Evolutionary conservation across 2,113 vertebrate genomes (phyloP).

Genomic region (Corythornis cristatus): DNA sequence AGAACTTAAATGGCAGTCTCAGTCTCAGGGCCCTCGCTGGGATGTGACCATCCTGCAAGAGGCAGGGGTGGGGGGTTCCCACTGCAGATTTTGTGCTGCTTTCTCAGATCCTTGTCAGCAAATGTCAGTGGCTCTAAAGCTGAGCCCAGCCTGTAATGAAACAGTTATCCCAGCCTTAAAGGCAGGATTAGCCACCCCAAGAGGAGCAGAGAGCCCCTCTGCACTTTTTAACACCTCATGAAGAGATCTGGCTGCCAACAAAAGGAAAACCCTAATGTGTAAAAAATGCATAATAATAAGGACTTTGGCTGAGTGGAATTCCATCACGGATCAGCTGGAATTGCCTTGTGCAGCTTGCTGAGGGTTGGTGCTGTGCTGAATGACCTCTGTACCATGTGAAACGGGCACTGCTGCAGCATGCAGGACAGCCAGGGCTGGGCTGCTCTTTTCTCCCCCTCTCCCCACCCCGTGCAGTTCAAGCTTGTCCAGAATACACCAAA

Average conservation of each 20-base stretch:
- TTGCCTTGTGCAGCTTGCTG: slow-evolving; percentile 59
- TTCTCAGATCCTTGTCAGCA: slow-evolving; percentile 47
- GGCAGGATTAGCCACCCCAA: slow-evolving; percentile 67
- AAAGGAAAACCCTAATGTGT: slow-evolving; percentile 73
- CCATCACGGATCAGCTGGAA: slow-evolving; percentile 70
- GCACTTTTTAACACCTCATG: slow-evolving; percentile 68
- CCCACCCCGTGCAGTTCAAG: slow-evolving; percentile 40
- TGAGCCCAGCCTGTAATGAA: slow-evolving; percentile 29
- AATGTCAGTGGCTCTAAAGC: slow-evolving; percentile 36
- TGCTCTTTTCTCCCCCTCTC: slow-evolving; percentile 53
- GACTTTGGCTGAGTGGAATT: slow-evolving; percentile 69
- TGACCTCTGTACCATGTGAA: slow-evolving; percentile 65
- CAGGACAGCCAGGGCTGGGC: not conserved
- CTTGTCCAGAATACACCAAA: slow-evolving; percentile 58
- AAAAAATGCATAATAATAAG: slow-evolving; percentile 74
- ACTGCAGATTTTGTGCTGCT: not conserved
- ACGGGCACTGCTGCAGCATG: slow-evolving; percentile 59
- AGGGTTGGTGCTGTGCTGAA: slow-evolving; percentile 63
- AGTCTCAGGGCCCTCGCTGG: not conserved
- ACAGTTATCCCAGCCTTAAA: slow-evolving; percentile 65
- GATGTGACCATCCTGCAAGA: not conserved
- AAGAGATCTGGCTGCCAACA: slow-evolving; percentile 67
- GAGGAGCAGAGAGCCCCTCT: slow-evolving; percentile 57
- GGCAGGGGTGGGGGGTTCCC: not conserved
- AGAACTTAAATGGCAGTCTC: not conserved